Evolutionary conservation across 2,113 vertebrate species (phyloP), one percentile per base, ranked within the genome.

Genomic region (Pluvialis apricaria): DNA sequence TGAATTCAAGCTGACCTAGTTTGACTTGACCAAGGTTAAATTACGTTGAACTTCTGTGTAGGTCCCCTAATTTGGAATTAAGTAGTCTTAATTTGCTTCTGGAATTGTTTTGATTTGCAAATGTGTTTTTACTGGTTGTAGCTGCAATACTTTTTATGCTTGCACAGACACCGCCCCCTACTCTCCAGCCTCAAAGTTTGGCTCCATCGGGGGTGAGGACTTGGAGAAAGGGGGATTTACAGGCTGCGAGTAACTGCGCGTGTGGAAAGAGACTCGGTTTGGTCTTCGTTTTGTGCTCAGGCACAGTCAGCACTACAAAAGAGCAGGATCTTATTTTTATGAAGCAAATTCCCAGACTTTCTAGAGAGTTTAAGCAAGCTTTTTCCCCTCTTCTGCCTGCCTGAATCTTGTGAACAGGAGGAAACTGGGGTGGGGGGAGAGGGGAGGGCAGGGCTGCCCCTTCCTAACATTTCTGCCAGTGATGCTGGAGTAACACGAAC

Each of bases 201-300:
- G 49, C 82, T 60, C 51, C 25, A 2, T 44, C 12, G 0, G 79
- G 40, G 54, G 47, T 7, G 52, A 52, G 72, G 36, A 22, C 17
- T 9, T 11, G 51, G 68, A 16, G 36, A 13, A 6, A 7, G 9
- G 5, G 42, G 24, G n/a, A 19, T 28, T 25, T 40, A 25, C 5
- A 10, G 24, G 1, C 51, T 17, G 32, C 51, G 19, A 24, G 3
- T 12, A 36, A 14, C 51, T 2, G 4, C 10, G 2, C 3, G 1
- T 28, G 3, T 4, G 38, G 58, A 17, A 16, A 5, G 38, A n/a
- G 22, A 4, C 42, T 42, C 17, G 14, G 1, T 32, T 38, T 26
- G 73, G 34, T 8, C 29, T 38, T 25, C 19, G 4, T 26, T 54
- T 61, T 28, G n/a, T n/a, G 34, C 34, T 68, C 34, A 34, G 51